phyloP scores from a whole-genome alignment of 2,797 vertebrate genomes.

The Muraenolepis orangiensis region DNA sequence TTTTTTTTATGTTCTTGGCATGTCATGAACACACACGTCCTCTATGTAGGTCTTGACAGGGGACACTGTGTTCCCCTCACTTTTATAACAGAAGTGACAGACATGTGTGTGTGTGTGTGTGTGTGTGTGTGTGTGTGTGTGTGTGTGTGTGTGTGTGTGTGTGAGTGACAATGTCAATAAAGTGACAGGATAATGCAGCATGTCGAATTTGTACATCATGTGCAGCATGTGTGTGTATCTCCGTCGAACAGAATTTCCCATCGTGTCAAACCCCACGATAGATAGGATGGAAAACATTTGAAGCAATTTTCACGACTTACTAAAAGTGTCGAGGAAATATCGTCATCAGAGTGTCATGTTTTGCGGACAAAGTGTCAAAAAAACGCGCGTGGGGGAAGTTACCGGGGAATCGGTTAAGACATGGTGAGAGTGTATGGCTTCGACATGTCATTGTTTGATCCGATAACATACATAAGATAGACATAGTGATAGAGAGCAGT shows the following conservation, averaged over 20 bases:
- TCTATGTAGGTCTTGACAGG: constrained; percentile 29
- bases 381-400: neutral
- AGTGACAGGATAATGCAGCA: neutral
- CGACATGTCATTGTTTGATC: constrained; percentile 4
- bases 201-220: neutral
- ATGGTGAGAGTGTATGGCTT: neutral
- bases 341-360: neutral
- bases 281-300: neutral
- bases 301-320: neutral
- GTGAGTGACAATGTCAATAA: neutral
- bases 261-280: too few species aligned
- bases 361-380: neutral
- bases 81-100: too few species aligned
- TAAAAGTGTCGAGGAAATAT: neutral
- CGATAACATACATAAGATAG: too few species aligned
- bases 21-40: neutral
- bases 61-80: constrained; percentile 46
- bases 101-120: too few species aligned
- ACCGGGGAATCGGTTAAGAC: neutral
- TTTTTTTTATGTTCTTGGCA: neutral
- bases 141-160: too few species aligned
- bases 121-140: too few species aligned
- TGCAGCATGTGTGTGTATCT: neutral
- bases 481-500: too few species aligned
- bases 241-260: neutral